Conservation (phyloP, 2,113 vertebrate species). For the Pomatostomus ruficeps region DNA sequence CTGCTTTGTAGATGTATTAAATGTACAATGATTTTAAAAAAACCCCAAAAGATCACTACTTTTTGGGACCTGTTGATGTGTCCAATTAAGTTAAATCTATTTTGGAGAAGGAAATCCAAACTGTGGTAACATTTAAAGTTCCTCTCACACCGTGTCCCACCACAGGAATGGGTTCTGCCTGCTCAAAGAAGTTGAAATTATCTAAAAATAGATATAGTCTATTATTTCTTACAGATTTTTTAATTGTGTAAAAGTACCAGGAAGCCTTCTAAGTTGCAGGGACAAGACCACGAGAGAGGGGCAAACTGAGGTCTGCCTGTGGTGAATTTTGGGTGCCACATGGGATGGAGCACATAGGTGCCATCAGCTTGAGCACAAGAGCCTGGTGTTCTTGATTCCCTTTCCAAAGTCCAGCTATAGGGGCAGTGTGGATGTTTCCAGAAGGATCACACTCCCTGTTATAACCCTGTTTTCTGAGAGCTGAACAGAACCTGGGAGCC, state of each 20-base stretch:
- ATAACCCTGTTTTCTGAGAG: not conserved
- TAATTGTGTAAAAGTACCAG: not conserved
- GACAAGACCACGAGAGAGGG: not conserved
- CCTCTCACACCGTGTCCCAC: rapidly evolving
- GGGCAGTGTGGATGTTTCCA: not conserved
- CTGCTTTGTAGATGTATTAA: not conserved
- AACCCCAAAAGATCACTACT: not conserved
- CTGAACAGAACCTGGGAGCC: not conserved
- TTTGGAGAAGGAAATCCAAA: not conserved
- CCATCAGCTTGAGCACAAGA: not conserved
- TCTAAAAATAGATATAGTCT: not conserved
- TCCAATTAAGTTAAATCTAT: not conserved
- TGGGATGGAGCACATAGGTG: not conserved
- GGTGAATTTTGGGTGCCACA: not conserved
- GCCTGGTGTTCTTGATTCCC: not conserved
- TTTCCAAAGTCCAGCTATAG: not conserved
- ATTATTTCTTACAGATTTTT: not conserved
- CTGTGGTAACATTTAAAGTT: not conserved
- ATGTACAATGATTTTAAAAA: not conserved
- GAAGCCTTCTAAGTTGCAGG: not conserved
- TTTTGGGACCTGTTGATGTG: not conserved
- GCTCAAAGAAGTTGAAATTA: not conserved
- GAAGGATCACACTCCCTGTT: not conserved
- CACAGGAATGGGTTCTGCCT: not conserved
- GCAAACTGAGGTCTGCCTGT: not conserved